Evolutionary conservation across 1,140 invertebrate genomes (phyloP).

Genomic region (Nebria ingens): DNA sequence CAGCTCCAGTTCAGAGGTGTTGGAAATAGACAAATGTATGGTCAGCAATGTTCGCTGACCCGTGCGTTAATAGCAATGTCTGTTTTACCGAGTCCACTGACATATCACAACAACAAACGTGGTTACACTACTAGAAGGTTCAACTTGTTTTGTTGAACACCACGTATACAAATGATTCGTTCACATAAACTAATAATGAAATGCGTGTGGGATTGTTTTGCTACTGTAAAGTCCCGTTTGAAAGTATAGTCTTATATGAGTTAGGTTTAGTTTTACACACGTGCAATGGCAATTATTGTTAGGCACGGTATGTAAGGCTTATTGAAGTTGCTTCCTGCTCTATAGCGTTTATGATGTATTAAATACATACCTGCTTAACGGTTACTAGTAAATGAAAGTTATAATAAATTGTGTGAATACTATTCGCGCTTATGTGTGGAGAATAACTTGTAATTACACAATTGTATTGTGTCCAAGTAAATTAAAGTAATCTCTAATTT

Average conservation of each 20-base stretch:
- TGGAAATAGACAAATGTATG: slow-evolving; percentile 20
- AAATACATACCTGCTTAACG: too few species aligned
- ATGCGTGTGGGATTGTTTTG: background rate
- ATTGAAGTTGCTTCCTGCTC: too few species aligned
- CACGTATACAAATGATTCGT: background rate
- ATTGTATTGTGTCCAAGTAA: too few species aligned
- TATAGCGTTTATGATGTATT: too few species aligned
- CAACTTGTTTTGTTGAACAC: too few species aligned
- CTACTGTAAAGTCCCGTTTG: background rate
- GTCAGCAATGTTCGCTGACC: slow-evolving; percentile 15
- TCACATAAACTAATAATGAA: background rate
- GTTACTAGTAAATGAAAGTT: too few species aligned
- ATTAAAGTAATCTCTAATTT: too few species aligned
- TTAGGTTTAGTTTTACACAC: background rate
- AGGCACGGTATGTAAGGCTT: too few species aligned
- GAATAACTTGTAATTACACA: too few species aligned
- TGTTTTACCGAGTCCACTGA: slow-evolving; percentile 14
- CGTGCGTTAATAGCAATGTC: slow-evolving; percentile 14
- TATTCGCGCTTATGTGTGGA: too few species aligned
- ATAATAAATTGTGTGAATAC: too few species aligned
- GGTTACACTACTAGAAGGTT: too few species aligned
- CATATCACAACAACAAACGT: slow-evolving; percentile 12
- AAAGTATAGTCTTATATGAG: background rate
- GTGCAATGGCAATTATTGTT: background rate
- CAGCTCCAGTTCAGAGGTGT: slow-evolving; percentile 12